Conservation (phyloP, 2,888 invertebrate species). For the Lasioglossum malachurum region DNA sequence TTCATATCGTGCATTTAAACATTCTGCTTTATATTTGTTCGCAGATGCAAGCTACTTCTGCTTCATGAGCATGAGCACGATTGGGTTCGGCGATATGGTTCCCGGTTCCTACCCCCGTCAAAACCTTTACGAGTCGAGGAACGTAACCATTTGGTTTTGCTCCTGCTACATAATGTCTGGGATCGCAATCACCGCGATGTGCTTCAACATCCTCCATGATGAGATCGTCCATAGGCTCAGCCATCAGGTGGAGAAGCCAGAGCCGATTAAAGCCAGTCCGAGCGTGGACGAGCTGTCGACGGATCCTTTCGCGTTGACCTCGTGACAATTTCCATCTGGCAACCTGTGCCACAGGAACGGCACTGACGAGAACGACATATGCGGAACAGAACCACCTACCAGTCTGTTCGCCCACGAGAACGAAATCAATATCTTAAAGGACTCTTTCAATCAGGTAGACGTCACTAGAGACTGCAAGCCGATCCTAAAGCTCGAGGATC, state of each 20-base stretch:
- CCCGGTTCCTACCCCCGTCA: slow-evolving; percentile 89
- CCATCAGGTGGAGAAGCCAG: slow-evolving; percentile 87
- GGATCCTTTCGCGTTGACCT: slow-evolving; percentile 89
- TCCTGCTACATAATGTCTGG: slow-evolving; percentile 95
- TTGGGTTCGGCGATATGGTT: slow-evolving; percentile 95
- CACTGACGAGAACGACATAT: slow-evolving; percentile 81
- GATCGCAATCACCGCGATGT: slow-evolving; percentile 95
- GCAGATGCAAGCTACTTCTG: slow-evolving; percentile 92
- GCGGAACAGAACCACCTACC: slow-evolving; percentile 79
- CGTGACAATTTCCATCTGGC: slow-evolving; percentile 89
- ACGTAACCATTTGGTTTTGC: slow-evolving; percentile 94
- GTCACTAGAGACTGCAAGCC: slow-evolving; percentile 84
- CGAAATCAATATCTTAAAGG: slow-evolving; percentile 83
- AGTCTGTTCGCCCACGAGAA: slow-evolving; percentile 83
- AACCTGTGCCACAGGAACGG: slow-evolving; percentile 81
- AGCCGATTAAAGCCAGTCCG: slow-evolving; percentile 88
- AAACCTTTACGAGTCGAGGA: slow-evolving; percentile 87
- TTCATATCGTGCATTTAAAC: neutral
- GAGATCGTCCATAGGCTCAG: slow-evolving; percentile 94
- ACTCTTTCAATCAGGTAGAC: slow-evolving; percentile 84
- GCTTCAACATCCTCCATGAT: slow-evolving; percentile 95
- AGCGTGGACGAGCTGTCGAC: slow-evolving; percentile 88
- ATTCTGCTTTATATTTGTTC: slow-evolving; percentile 16
- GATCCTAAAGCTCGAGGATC: slow-evolving; percentile 82
- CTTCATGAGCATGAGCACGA: slow-evolving; percentile 97